phyloP scores from a whole-genome alignment of 2,113 vertebrate species.

The Neodontobutis hainanensis region DNA sequence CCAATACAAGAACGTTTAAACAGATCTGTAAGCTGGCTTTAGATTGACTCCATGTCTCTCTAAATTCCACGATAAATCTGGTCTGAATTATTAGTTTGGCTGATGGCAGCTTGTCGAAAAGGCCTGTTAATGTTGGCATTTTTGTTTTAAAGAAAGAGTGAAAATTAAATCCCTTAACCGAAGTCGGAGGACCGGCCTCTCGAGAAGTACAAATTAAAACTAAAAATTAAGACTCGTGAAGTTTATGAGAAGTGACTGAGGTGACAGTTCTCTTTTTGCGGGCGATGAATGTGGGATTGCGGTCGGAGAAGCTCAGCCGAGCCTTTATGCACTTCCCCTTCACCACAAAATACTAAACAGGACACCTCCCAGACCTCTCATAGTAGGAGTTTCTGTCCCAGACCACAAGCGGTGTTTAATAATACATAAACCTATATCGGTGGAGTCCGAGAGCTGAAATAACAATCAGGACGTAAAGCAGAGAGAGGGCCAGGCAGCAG shows the following conservation, averaged over 20 bases:
- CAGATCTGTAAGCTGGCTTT: no score
- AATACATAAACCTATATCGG: conserved; percentile 60
- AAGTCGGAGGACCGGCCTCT: background rate
- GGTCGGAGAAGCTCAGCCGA: conserved; percentile 14
- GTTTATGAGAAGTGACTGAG: conserved; percentile 33
- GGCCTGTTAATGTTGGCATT: no score
- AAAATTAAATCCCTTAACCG: background rate
- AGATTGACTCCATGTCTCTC: no score
- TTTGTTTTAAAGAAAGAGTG: background rate
- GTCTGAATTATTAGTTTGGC: no score
- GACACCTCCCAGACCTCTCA: conserved; percentile 30
- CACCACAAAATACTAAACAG: conserved; percentile 40
- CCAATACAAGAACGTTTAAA: no score
- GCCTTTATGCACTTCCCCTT: conserved; percentile 1
- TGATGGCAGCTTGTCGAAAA: no score
- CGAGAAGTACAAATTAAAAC: conserved; percentile 20
- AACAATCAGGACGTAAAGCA: conserved; percentile 69
- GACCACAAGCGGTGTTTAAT: conserved; percentile 68
- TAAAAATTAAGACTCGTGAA: conserved; percentile 14
- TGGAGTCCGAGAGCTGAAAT: conserved; percentile 62
- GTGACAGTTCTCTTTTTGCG: conserved; percentile 19
- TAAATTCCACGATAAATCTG: no score
- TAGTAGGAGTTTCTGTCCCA: conserved; percentile 30
- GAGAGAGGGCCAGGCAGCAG: conserved; percentile 14
- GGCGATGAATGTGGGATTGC: conserved; percentile 44